Conservation (phyloP, 1,140 invertebrate genomes). For the Drosophila sp. region DNA sequence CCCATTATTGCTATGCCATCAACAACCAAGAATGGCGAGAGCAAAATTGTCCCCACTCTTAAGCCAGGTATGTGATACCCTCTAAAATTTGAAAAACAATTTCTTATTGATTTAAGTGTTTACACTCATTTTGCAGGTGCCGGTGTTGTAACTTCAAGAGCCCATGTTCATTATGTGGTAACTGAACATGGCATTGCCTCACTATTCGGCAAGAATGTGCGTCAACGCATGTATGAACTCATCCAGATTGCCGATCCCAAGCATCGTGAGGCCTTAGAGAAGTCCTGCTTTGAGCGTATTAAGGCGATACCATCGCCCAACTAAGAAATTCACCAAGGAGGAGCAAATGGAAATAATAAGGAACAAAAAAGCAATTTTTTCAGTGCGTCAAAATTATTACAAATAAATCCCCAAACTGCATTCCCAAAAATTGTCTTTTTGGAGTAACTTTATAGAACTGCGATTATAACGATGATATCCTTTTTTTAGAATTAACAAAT, state of each 20-base stretch:
- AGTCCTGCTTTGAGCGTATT: conserved; percentile 93
- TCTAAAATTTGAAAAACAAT: not conserved
- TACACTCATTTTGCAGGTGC: conserved; percentile 86
- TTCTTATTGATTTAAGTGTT: not conserved
- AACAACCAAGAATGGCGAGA: conserved; percentile 91
- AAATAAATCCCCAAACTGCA: conserved; percentile 37
- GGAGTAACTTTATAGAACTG: conserved; percentile 38
- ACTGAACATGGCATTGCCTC: conserved; percentile 96
- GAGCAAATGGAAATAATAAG: not conserved
- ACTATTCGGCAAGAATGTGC: conserved; percentile 94
- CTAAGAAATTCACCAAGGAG: conserved; percentile 21
- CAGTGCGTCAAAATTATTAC: conserved; percentile 19
- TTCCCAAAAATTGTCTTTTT: conserved; percentile 46
- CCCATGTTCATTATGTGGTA: conserved; percentile 96
- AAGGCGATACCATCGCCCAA: conserved; percentile 91
- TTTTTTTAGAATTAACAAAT: conserved; percentile 21
- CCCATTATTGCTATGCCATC: conserved; percentile 97
- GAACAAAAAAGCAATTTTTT: conserved; percentile 27
- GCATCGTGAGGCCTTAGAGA: conserved; percentile 93
- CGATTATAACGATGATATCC: conserved; percentile 18
- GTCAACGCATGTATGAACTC: conserved; percentile 94
- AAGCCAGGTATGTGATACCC: conserved; percentile 87
- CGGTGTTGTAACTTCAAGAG: conserved; percentile 96
- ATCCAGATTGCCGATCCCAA: conserved; percentile 96
- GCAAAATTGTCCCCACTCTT: conserved; percentile 94